A percentile compares a stretch with the other conserved stretches of the same genome.
Evolutionary conservation across 2,888 invertebrate genomes (phyloP).

Genomic region (Agrotis ipsilon): DNA sequence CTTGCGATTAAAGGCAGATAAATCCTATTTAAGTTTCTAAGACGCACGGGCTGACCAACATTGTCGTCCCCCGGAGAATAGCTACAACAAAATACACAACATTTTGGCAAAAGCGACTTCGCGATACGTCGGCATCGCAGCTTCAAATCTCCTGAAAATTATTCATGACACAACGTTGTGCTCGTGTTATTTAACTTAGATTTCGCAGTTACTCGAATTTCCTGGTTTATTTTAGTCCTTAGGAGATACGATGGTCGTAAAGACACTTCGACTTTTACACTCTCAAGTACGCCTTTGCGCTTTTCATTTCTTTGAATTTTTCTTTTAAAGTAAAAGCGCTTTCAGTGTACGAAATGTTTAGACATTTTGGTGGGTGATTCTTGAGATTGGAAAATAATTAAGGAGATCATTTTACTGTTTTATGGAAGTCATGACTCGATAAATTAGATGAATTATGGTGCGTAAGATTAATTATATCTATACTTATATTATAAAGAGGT

Average conservation of each 20-base stretch:
- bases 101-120: slow-evolving; percentile 59
- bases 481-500: too few relatives aligned
- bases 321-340: slow-evolving; percentile 17
- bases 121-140: slow-evolving; percentile 59
- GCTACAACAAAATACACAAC: slow-evolving; percentile 53
- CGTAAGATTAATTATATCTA: background rate
- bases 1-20: slow-evolving; percentile 35
- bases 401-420: background rate
- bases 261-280: slow-evolving; percentile 43
- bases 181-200: slow-evolving; percentile 64
- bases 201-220: slow-evolving; percentile 54
- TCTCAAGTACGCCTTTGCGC: slow-evolving; percentile 25
- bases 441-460: background rate
- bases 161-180: slow-evolving; percentile 59
- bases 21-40: slow-evolving; percentile 19
- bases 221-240: slow-evolving; percentile 53
- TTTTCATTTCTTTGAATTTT: slow-evolving; percentile 39
- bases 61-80: slow-evolving; percentile 53
- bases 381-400: slow-evolving; percentile 9
- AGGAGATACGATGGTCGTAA: slow-evolving; percentile 45
- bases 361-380: slow-evolving; percentile 13
- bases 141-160: slow-evolving; percentile 62
- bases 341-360: slow-evolving; percentile 5
- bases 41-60: slow-evolving; percentile 52
- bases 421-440: background rate